phyloP scores from a whole-genome alignment of 1,140 invertebrate genomes.

The Kradibia gibbosae region DNA sequence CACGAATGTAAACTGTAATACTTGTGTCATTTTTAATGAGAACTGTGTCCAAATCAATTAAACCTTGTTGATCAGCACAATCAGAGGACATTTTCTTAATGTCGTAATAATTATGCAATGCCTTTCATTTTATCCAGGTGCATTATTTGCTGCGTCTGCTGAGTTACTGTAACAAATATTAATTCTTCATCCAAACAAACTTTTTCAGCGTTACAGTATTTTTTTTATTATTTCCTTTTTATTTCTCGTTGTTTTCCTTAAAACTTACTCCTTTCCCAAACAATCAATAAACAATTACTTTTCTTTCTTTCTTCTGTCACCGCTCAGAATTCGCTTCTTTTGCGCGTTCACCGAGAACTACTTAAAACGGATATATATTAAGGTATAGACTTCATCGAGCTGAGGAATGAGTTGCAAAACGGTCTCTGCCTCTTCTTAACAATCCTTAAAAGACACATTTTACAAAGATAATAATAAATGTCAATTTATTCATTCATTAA shows the following conservation, averaged over 20 bases:
- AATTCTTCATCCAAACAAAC: not conserved
- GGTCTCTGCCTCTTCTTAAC: too few species aligned
- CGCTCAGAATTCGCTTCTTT: too few species aligned
- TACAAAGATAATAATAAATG: not conserved
- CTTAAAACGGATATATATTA: too few species aligned
- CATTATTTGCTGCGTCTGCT: constrained; percentile 4
- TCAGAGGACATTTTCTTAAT: constrained; percentile 33
- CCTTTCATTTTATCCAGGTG: not conserved
- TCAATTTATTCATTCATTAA: not conserved
- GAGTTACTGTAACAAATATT: not conserved
- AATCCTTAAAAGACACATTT: too few species aligned
- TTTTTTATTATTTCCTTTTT: not conserved
- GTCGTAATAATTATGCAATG: constrained; percentile 33
- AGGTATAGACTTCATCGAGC: too few species aligned
- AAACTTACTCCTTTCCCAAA: too few species aligned
- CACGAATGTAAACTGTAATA: constrained; percentile 11
- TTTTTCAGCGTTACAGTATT: not conserved
- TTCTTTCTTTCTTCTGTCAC: too few species aligned
- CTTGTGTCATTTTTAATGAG: constrained; percentile 13
- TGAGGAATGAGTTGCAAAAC: too few species aligned
- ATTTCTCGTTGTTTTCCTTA: not conserved
- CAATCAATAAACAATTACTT: too few species aligned
- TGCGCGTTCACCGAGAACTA: too few species aligned
- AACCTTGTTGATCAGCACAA: constrained; percentile 46
- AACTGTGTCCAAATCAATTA: constrained; percentile 40